phyloP scores from a whole-genome alignment of 2,888 invertebrate genomes.

The Zygogramma bicolorata region DNA sequence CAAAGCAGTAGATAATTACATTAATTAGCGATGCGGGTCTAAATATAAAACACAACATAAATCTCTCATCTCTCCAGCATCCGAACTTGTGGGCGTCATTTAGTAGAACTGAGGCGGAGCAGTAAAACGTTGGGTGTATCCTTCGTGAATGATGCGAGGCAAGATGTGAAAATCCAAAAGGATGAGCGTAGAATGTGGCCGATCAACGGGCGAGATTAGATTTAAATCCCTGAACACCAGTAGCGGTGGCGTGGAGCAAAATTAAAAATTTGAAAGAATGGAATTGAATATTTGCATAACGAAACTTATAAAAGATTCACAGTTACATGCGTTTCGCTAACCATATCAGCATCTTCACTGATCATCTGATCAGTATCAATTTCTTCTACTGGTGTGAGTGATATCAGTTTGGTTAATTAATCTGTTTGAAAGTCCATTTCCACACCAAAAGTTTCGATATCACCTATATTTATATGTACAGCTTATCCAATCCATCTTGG shows the following conservation, averaged over 20 bases:
- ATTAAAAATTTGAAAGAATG: too few species aligned
- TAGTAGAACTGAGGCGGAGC: conserved; percentile 45
- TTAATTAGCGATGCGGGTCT: conserved; percentile 24
- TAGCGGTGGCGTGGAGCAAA: background rate
- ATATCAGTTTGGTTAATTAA: too few species aligned
- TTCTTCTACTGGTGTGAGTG: too few species aligned
- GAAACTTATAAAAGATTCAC: too few species aligned
- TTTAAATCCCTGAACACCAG: background rate
- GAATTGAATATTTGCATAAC: too few species aligned
- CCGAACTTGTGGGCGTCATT: conserved; percentile 47
- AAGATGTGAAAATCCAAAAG: background rate
- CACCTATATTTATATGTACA: too few species aligned
- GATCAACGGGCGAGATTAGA: background rate
- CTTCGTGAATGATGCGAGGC: background rate
- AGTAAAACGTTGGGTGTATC: conserved; percentile 45
- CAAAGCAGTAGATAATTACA: conserved; percentile 14
- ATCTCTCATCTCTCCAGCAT: conserved; percentile 28
- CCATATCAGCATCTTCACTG: too few species aligned
- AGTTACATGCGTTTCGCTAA: too few species aligned
- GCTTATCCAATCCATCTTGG: too few species aligned
- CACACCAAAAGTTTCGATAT: too few species aligned
- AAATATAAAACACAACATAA: conserved; percentile 44
- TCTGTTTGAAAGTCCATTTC: too few species aligned
- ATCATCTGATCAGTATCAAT: too few species aligned
- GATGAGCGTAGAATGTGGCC: background rate